Conservation (phyloP, 2,113 vertebrate genomes). For the Sterrhoptilus dennistouni region DNA sequence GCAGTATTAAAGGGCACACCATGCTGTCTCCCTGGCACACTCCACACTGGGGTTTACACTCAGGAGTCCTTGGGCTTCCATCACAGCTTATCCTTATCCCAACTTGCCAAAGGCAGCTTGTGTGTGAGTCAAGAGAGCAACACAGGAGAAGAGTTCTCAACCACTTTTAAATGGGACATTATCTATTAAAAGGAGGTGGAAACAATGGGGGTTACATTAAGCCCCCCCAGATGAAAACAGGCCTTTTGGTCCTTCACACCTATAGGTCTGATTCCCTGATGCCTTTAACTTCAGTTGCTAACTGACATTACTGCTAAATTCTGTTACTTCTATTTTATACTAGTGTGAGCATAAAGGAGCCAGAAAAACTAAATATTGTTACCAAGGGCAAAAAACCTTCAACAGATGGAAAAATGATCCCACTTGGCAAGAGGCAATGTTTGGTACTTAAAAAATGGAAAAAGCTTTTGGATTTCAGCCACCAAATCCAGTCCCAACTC, state of each 20-base stretch:
- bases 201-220: background rate
- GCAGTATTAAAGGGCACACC: background rate
- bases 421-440: constrained; percentile 48
- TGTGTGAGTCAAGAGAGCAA: background rate
- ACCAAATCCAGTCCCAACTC: constrained; percentile 45
- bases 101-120: background rate
- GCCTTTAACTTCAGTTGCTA: background rate
- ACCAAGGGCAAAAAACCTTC: constrained; percentile 42
- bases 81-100: background rate
- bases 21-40: background rate
- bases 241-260: background rate
- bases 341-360: constrained; percentile 8
- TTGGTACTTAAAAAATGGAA: constrained; percentile 54
- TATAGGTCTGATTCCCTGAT: background rate
- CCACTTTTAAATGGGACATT: background rate
- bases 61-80: background rate
- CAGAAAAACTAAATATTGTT: constrained; percentile 38
- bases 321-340: constrained; percentile 15
- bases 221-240: background rate
- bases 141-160: background rate
- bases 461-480: constrained; percentile 59
- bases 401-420: constrained; percentile 60
- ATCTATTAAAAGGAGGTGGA: background rate
- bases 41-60: background rate
- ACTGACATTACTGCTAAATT: constrained; percentile 3